Base-by-base conservation (phyloP, 2,113 vertebrate genomes). In the Fulica atra region DNA sequence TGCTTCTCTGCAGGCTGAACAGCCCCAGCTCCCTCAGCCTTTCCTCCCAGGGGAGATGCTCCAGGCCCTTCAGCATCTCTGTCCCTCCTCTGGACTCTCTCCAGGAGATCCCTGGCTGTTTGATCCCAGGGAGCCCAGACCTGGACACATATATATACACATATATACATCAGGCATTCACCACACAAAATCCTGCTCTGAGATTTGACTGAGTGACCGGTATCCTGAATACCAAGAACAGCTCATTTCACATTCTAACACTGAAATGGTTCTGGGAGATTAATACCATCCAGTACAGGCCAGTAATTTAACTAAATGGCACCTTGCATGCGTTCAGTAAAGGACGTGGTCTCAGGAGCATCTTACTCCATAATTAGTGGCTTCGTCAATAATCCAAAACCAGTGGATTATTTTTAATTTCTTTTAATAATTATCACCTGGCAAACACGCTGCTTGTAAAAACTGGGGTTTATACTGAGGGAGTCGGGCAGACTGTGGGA, bases 381-480 rank as follows among this genome's bases (percentile, higher is more conserved):
- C 61, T 96, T 51, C 84, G 78, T 86, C 91, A 95, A 95, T 96
- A 96, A 94, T 70, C 68, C 40, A 63, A 92, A 92, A 71, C 82
- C 56, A 79, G 60, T 48, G 48, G 21, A 11, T 48, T 48, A 48
- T 48, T 86, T 94, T 96, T 46, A 18, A 46, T 18, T 80, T 54
- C 83, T 94, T 88, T 91, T 86, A 93, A 89, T 84, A 95, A 96
- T 96, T 94, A 96, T 88, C 84, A 76, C 70, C 88, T 88, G 82
- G 63, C 68, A 92, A 94, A 59, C 26, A 80, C 3, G 5, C 25
- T 51, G 51, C 64, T 86, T 84, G 88, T 93, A 38, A 83, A 71
- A 74, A 23, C 10, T 14, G 16, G 10, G 7, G 42, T 66, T 61
- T 33, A 26, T 4, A 51, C 7, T 2, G 51, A 64, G 54, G 42